Base-by-base conservation (phyloP, 2,888 invertebrate genomes). In the Bombyx huttoni region DNA sequence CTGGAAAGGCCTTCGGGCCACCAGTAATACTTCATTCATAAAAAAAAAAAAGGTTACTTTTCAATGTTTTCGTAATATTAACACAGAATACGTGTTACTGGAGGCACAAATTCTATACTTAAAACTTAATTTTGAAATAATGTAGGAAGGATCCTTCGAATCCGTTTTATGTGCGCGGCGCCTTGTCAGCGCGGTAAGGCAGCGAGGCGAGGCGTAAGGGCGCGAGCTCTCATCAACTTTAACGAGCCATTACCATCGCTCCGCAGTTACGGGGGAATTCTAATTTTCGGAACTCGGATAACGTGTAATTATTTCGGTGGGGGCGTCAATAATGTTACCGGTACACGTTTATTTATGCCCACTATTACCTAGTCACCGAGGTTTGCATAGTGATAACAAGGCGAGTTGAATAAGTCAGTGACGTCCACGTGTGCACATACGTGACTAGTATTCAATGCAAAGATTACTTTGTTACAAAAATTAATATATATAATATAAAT, bases 171-270 rank as follows among this genome's bases (percentile, higher is more conserved):
- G 40, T 0, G 49, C 63, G 69, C 68, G 66, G 67, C 67, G 63
- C 58, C 61, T 60, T 69, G 73, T 68, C 73, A 71, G 60, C 68
- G 63, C 65, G 60, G 58, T 60, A 56, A 61, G 61, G 62, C 64
- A 65, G 57, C 64, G 67, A 69, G 63, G 64, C 73, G 67, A 60
- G 66, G 67, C 58, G 65, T 66, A 70, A 68, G 75, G 75, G 73
- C 73, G 75, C 72, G 68, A 75, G 76, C 76, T 75, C 84, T 85
- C 87, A 84, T 87, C 87, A 86, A 81, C 77, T 82, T 83, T 85
- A 86, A 87, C 84, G 87, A 87, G 76, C 81, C 81, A 84, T 86
- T 83, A 82, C 85, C 70, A 68, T 58, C 61, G 64, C 67, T 64
- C 63, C 63, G 57, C 67, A 63, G 63, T 60, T 69, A 70, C 66